A percentile compares a stretch with the other conserved stretches of the same genome.
phyloP scores from a whole-genome alignment of 30 jellyfish, hydroid and myxozoan genomes.

The Aurelia sp. region DNA sequence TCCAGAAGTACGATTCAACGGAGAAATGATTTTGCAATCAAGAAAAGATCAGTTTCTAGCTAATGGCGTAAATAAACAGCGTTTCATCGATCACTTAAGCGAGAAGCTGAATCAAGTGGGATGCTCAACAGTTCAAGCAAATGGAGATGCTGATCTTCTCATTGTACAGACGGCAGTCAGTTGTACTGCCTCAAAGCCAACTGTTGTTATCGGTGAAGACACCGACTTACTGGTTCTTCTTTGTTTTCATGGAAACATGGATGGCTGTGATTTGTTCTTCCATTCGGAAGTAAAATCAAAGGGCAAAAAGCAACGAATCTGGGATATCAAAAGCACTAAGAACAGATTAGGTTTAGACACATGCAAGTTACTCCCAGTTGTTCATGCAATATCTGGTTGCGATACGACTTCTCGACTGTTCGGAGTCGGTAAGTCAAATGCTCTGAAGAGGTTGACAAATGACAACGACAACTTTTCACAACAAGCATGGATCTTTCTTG shows the following conservation, averaged over 20 bases:
- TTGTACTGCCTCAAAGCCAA: slow-evolving; percentile 10
- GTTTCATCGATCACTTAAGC: slow-evolving; percentile 22
- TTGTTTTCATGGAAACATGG: slow-evolving; percentile 40
- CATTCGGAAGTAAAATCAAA: slow-evolving; percentile 14
- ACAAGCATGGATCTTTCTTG: slow-evolving; percentile 17
- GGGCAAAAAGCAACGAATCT: slow-evolving; percentile 20
- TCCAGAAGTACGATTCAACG: slow-evolving; percentile 32
- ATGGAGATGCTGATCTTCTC: slow-evolving; percentile 55
- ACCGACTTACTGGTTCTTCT: slow-evolving; percentile 62
- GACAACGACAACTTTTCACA: not conserved
- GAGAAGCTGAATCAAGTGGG: slow-evolving; percentile 19
- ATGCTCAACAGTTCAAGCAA: slow-evolving; percentile 17
- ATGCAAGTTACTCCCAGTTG: slow-evolving; percentile 14
- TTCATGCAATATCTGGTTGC: slow-evolving; percentile 57
- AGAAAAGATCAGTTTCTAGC: slow-evolving; percentile 48
- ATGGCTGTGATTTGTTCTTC: slow-evolving; percentile 17
- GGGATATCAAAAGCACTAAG: slow-evolving; percentile 41
- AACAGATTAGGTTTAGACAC: slow-evolving; percentile 14
- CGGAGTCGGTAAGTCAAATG: slow-evolving; percentile 37
- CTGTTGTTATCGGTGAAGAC: slow-evolving; percentile 59
- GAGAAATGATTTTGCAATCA: slow-evolving; percentile 42
- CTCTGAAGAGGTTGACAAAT: slow-evolving; percentile 33
- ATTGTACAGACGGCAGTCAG: slow-evolving; percentile 42
- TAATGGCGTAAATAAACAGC: slow-evolving; percentile 23
- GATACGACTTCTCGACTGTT: slow-evolving; percentile 53